phyloP scores from a whole-genome alignment of 2,888 invertebrate species.

The Melieria crassipennis region DNA sequence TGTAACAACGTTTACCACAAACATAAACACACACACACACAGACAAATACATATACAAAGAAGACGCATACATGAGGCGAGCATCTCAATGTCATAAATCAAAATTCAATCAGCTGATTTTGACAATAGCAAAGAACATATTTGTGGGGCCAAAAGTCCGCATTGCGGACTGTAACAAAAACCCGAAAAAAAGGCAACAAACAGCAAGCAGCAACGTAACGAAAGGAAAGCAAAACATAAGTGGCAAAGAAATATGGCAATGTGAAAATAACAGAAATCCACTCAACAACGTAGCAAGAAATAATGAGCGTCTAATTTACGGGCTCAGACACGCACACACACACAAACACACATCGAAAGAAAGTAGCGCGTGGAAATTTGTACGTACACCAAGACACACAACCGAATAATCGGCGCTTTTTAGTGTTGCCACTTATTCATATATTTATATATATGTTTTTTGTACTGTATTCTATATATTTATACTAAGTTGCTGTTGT shows the following conservation, averaged over 20 bases:
- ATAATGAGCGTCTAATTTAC: constrained; percentile 24
- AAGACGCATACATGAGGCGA: neutral
- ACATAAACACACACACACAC: neutral
- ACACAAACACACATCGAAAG: neutral
- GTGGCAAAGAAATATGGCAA: neutral
- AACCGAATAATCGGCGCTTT: neutral
- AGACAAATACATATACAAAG: neutral
- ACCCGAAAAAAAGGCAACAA: neutral
- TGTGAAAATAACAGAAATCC: constrained; percentile 14
- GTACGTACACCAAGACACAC: neutral
- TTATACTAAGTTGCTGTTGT: neutral
- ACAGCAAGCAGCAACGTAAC: neutral
- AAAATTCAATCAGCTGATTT: constrained; percentile 35
- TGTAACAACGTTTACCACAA: too few relatives aligned
- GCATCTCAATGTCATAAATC: constrained; percentile 21
- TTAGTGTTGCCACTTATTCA: constrained; percentile 3
- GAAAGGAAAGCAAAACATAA: neutral
- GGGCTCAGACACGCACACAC: constrained; percentile 4
- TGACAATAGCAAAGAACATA: constrained; percentile 22
- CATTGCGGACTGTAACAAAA: neutral
- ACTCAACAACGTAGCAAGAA: neutral
- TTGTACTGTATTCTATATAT: neutral
- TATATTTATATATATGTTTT: neutral
- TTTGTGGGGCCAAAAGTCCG: constrained; percentile 6
- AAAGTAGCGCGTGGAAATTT: neutral